Evolutionary conservation across 1,140 invertebrate species (phyloP).

Genomic region (Limonius californicus): DNA sequence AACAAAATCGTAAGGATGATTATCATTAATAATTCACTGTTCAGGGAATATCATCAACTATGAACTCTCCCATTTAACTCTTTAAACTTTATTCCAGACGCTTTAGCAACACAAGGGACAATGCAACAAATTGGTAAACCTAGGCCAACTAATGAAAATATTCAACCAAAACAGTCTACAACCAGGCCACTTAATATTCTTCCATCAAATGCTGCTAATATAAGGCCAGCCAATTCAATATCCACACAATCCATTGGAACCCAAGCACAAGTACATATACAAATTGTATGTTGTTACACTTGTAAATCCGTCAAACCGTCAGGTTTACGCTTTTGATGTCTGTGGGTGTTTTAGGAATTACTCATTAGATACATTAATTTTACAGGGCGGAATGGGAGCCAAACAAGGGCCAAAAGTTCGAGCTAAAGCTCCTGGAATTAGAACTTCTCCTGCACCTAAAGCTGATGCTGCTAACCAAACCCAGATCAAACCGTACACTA

Average conservation of each 20-base stretch:
- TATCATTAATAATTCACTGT: no score
- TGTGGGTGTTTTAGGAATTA: no score
- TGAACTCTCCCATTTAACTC: no score
- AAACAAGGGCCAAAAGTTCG: constrained; percentile 51
- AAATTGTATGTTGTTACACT: constrained; percentile 4
- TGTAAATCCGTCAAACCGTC: no score
- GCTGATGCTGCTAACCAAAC: constrained; percentile 70
- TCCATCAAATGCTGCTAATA: constrained; percentile 60
- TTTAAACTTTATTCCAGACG: constrained; percentile 34
- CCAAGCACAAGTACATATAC: constrained; percentile 53
- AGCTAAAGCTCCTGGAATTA: constrained; percentile 50
- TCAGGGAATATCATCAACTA: no score
- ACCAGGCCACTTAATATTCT: constrained; percentile 61
- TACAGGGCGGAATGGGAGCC: constrained; percentile 45
- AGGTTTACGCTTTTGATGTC: no score
- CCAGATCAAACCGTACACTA: constrained; percentile 49
- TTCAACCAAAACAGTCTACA: constrained; percentile 51
- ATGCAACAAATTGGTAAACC: constrained; percentile 56
- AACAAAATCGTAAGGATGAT: constrained; percentile 58
- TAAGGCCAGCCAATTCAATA: constrained; percentile 70
- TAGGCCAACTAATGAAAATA: constrained; percentile 50
- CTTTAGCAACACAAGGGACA: constrained; percentile 52
- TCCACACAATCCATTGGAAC: constrained; percentile 72
- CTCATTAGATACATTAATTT: no score
- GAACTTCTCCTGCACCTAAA: constrained; percentile 62